Evolutionary conservation across 1,140 invertebrate genomes (phyloP).

Genomic region (Cecropterus lyciades): DNA sequence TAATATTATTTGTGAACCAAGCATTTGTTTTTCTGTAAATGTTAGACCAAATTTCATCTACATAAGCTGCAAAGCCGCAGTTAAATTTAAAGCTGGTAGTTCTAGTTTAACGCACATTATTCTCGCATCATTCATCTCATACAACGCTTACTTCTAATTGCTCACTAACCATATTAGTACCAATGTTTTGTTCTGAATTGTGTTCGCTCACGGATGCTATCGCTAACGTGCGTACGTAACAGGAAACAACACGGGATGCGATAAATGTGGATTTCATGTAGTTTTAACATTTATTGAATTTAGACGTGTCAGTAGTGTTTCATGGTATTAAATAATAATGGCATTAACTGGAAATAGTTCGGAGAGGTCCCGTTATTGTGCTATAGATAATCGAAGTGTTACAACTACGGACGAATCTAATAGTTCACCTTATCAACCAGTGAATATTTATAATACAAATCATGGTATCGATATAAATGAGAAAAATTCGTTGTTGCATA

Average conservation of each 20-base stretch:
- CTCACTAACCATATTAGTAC: slow-evolving; percentile 36
- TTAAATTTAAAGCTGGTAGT: neutral
- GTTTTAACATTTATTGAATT: slow-evolving; percentile 47
- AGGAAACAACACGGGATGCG: slow-evolving; percentile 74
- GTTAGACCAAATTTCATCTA: neutral
- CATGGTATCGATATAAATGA: slow-evolving; percentile 38
- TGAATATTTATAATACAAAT: slow-evolving; percentile 61
- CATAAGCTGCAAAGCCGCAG: neutral
- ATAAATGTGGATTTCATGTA: slow-evolving; percentile 69
- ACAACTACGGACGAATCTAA: slow-evolving; percentile 36
- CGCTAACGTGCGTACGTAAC: slow-evolving; percentile 51
- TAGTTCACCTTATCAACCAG: slow-evolving; percentile 48
- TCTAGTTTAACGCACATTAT: slow-evolving; percentile 22
- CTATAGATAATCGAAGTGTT: slow-evolving; percentile 51
- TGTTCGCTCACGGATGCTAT: slow-evolving; percentile 49
- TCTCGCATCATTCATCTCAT: slow-evolving; percentile 35
- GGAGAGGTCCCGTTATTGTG: slow-evolving; percentile 47
- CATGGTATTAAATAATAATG: slow-evolving; percentile 58
- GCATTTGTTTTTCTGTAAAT: no score
- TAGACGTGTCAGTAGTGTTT: slow-evolving; percentile 45
- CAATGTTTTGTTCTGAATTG: slow-evolving; percentile 35
- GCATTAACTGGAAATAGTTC: slow-evolving; percentile 43
- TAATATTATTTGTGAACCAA: no score
- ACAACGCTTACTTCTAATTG: slow-evolving; percentile 33
- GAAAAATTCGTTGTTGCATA: slow-evolving; percentile 42